Evolutionary conservation across 2,113 vertebrate genomes (phyloP), one percentile per base, ranked within the genome.

Genomic region (Clarias gariepinus): DNA sequence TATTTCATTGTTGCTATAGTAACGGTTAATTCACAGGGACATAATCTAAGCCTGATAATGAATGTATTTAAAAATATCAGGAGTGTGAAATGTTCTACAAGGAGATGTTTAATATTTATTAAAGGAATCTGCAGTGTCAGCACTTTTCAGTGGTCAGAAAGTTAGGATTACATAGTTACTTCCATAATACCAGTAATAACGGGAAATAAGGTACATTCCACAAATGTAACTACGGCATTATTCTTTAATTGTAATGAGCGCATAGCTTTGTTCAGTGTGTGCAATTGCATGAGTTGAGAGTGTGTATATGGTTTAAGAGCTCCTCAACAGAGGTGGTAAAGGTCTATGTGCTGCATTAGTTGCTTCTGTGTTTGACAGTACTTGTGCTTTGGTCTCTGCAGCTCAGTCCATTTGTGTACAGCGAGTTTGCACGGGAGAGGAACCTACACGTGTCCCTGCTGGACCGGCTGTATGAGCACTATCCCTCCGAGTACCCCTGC

Each of bases 331-430:
- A 41, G 25, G 73, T 73, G 71, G 41, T 74, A 52, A 74, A 74
- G 36, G 21, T 25, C 8, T 47, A n/a, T 23, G 6, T 11, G 21
- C 21, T 74, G 2, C 4, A 0, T 74, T 52, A 33, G 1, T 33
- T 2, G 3, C 4, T 18, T 28, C 77, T 21, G 3, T 11, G 58
- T 19, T 58, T 58, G 53, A 79, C 12, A 0, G 28, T 15, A n/a
- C 6, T n/a, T 53, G 36, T 86, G 5, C 47, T 77, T 41, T 82
- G 1, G 47, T 55, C 81, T 91, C 66, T 91, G 7, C 96, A 99
- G 98, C 98, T 99, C 92, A 99, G 98, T 94, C 98, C 98, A 87
- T 99, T 99, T 93, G 98, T 99, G 93, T 99, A 99, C 97, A 99
- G 98, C 82, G 98, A 99, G 94, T 99, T 99, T 95, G 98, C 98